phyloP scores from a whole-genome alignment of 2,888 invertebrate genomes.

The Caenorhabditis sulstoni region DNA sequence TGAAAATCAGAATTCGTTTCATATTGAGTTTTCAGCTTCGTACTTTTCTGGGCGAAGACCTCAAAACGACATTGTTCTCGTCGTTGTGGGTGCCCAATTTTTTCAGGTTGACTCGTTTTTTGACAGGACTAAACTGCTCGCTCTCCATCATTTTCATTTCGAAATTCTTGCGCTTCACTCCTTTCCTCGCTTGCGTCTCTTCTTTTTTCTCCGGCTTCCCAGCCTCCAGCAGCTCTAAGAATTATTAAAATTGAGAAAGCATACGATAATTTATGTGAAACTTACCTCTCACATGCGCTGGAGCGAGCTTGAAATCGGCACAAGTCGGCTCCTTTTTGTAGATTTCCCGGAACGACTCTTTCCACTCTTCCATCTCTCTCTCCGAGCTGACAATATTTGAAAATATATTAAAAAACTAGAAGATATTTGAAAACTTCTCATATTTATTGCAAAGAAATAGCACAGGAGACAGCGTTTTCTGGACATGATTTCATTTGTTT shows the following conservation, averaged over 20 bases:
- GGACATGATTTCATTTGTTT: no score
- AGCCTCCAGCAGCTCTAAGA: conserved; percentile 23
- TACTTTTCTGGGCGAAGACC: conserved; percentile 38
- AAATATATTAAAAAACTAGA: no score
- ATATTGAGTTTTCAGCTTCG: background rate
- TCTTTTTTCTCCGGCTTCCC: background rate
- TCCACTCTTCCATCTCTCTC: conserved; percentile 65
- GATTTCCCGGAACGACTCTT: conserved; percentile 66
- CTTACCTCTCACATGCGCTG: conserved; percentile 60
- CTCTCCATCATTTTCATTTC: conserved; percentile 51
- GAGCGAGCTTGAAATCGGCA: conserved; percentile 55
- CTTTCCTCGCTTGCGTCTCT: conserved; percentile 24
- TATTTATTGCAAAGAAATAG: no score
- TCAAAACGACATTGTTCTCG: conserved; percentile 2
- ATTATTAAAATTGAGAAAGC: background rate
- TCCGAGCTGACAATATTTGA: conserved; percentile 1
- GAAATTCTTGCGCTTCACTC: conserved; percentile 47
- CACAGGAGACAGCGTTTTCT: no score
- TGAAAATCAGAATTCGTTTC: background rate
- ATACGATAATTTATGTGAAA: background rate
- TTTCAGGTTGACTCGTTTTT: conserved; percentile 36
- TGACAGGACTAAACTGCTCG: conserved; percentile 56
- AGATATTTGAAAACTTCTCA: no score
- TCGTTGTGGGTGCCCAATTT: background rate
- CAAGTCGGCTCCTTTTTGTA: conserved; percentile 70